Conservation (phyloP, 1,140 invertebrate species). For the Micrasema minimum region DNA sequence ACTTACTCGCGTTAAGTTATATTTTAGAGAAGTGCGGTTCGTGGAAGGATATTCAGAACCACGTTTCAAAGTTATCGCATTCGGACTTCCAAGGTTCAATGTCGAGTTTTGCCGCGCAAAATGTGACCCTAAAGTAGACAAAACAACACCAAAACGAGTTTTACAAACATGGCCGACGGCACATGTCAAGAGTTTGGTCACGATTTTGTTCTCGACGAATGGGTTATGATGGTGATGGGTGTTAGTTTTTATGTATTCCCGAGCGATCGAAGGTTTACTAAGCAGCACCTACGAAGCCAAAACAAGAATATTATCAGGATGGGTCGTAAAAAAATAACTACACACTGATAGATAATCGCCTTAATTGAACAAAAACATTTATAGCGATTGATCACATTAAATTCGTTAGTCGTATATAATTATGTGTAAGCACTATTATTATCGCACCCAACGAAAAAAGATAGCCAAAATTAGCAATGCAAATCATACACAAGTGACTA, state of each 20-base stretch:
- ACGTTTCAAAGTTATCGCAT: slow-evolving; percentile 8
- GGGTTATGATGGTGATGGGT: slow-evolving; percentile 2
- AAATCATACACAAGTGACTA: neutral
- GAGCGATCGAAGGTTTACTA: slow-evolving; percentile 10
- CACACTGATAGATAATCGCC: no score
- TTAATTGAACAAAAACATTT: no score
- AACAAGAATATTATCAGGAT: neutral
- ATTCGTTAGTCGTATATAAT: neutral
- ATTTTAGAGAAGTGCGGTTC: no score
- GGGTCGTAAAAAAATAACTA: no score
- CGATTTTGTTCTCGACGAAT: slow-evolving; percentile 5
- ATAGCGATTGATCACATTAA: no score
- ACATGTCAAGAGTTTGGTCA: slow-evolving; percentile 14
- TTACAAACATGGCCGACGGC: slow-evolving; percentile 18
- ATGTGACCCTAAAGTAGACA: slow-evolving; percentile 10
- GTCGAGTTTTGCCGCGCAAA: slow-evolving; percentile 16
- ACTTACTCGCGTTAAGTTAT: no score
- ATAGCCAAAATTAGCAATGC: neutral
- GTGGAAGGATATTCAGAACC: no score
- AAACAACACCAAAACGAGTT: slow-evolving; percentile 32
- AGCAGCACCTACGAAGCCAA: neutral
- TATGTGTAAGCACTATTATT: slow-evolving; percentile 2
- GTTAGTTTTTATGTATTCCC: slow-evolving; percentile 24
- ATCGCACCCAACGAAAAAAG: slow-evolving; percentile 1
- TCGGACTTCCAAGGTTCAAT: slow-evolving; percentile 23